These are phyloP conservation scores for Hydrophis major DNA, from an alignment of 2,797 vertebrate genomes.

Conservation along the genomic window DNA sequence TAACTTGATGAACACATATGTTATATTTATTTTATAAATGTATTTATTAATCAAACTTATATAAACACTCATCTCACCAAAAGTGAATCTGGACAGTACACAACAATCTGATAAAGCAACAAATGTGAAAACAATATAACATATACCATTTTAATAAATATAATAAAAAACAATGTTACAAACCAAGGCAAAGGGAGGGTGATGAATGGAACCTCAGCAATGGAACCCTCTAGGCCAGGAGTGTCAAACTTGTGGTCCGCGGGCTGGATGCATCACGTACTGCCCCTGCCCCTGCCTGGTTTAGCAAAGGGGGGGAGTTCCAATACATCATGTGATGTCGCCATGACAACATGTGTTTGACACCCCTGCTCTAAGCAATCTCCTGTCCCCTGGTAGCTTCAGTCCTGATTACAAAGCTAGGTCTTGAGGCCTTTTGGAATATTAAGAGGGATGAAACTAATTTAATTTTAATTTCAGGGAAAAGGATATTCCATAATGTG, in stretches of 20 bases:
- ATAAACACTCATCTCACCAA: background rate
- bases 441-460: background rate
- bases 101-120: background rate
- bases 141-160: too few relatives aligned
- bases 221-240: background rate
- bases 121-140: background rate
- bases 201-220: background rate
- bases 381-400: background rate
- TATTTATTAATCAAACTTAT: background rate
- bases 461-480: background rate
- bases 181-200: background rate
- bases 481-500: background rate
- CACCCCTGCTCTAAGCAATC: background rate
- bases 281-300: too few relatives aligned
- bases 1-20: background rate
- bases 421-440: background rate
- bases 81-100: background rate
- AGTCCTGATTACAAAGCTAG: background rate
- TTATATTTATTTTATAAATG: background rate
- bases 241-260: too few relatives aligned
- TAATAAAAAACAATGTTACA: background rate
- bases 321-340: too few relatives aligned
- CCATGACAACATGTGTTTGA: too few relatives aligned
- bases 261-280: too few relatives aligned
- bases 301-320: too few relatives aligned